Conservation (phyloP, 2,888 invertebrate genomes). For the Drosophila limbata region DNA sequence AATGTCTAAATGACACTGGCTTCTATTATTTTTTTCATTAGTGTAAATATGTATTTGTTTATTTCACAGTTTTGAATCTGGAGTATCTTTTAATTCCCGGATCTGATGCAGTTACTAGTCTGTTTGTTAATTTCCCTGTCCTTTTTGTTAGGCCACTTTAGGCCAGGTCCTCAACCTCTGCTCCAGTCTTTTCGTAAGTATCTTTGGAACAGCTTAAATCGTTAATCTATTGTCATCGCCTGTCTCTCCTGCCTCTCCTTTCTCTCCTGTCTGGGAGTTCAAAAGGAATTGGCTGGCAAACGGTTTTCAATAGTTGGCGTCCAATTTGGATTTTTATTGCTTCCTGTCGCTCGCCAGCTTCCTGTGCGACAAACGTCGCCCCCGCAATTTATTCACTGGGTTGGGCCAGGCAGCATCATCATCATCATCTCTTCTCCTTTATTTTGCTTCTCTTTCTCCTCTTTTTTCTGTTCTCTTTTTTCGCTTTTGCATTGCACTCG, state of each 20-base stretch:
- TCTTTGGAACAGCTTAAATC: conserved; percentile 24
- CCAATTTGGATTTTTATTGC: conserved; percentile 70
- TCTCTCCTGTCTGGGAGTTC: conserved; percentile 23
- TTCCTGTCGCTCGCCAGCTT: conserved; percentile 65
- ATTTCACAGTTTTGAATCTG: too few relatives aligned
- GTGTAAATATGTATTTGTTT: too few relatives aligned
- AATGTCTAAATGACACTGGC: too few relatives aligned
- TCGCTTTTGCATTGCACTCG: conserved; percentile 45
- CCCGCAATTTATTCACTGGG: conserved; percentile 29
- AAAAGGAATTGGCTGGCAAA: conserved; percentile 57
- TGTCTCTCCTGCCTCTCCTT: background rate
- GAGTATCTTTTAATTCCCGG: too few relatives aligned
- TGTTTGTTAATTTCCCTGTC: background rate
- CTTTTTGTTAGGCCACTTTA: conserved; percentile 26
- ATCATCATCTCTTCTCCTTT: background rate
- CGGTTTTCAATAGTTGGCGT: conserved; percentile 67
- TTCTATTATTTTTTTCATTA: too few relatives aligned
- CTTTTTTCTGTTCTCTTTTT: conserved; percentile 18
- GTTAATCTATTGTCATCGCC: conserved; percentile 53
- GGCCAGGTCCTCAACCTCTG: background rate
- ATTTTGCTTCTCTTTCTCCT: conserved; percentile 14
- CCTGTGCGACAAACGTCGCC: conserved; percentile 66
- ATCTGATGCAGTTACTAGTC: background rate
- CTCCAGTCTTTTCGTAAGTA: background rate
- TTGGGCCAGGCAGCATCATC: conserved; percentile 14